phyloP scores from a whole-genome alignment of 2,113 vertebrate genomes.

The Cyprinodon variegatus region DNA sequence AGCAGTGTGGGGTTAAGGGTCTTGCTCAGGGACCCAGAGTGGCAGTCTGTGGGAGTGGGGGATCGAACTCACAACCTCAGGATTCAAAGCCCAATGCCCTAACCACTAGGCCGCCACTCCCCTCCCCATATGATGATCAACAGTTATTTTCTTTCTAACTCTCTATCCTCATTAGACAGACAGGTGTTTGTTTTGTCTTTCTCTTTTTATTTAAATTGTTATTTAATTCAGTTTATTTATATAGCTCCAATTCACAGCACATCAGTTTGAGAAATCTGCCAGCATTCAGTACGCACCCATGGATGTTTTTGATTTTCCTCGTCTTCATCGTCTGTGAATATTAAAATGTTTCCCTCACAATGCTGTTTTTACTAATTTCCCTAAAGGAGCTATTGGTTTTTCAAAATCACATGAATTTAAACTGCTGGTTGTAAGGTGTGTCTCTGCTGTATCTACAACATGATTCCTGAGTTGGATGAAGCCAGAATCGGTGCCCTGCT shows the following conservation, averaged over 20 bases:
- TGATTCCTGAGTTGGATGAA: constrained; percentile 21
- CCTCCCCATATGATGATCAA: neutral
- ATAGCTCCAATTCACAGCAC: no score
- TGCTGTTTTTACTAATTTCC: constrained; percentile 53
- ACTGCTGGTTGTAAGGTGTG: constrained; percentile 36
- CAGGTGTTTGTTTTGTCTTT: neutral
- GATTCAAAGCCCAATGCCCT: no score
- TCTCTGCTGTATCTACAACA: constrained; percentile 19
- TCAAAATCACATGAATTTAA: constrained; percentile 37
- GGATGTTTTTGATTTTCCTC: constrained; percentile 15
- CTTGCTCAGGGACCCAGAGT: no score
- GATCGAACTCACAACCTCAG: no score
- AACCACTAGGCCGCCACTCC: no score
- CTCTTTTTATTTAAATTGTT: no score
- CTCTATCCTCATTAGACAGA: neutral
- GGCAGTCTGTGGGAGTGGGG: no score
- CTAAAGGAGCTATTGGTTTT: constrained; percentile 49
- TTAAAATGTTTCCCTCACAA: constrained; percentile 40
- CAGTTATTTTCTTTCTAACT: neutral
- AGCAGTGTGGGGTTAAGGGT: no score
- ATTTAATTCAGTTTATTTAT: no score
- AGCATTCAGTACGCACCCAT: neutral
- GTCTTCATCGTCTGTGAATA: constrained; percentile 30
- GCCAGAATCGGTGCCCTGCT: constrained; percentile 4
- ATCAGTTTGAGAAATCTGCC: neutral